Conservation (phyloP, 2,797 vertebrate species). For the Sternotherus odoratus region DNA sequence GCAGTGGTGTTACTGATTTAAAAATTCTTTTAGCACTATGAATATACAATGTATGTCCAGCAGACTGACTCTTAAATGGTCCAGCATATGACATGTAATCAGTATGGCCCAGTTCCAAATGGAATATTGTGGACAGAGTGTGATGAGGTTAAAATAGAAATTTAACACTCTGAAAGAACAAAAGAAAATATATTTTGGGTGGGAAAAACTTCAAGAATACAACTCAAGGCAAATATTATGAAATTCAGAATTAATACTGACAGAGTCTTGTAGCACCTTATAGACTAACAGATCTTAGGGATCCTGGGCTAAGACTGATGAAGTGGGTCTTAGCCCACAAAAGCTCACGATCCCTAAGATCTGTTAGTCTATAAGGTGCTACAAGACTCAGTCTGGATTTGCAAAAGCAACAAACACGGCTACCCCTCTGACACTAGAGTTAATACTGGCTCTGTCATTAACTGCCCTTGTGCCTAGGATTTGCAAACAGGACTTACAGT, state of each 20-base stretch:
- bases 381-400: too few species aligned
- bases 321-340: too few species aligned
- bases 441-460: not conserved
- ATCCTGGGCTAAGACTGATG: too few species aligned
- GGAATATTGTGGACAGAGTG: not conserved
- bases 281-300: too few species aligned
- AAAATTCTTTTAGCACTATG: not conserved
- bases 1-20: not conserved
- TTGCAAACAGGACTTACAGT: not conserved
- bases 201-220: not conserved
- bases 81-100: not conserved
- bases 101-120: not conserved
- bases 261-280: too few species aligned
- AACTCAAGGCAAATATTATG: accelerated
- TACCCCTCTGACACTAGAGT: too few species aligned
- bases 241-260: not conserved
- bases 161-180: not conserved
- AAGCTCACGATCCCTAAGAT: too few species aligned
- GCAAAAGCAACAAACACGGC: too few species aligned
- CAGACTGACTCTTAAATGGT: not conserved
- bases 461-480: not conserved
- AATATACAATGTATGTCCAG: not conserved
- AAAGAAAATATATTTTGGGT: not conserved
- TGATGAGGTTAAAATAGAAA: not conserved
- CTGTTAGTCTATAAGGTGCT: too few species aligned